Evolutionary conservation across 2,113 vertebrate species (phyloP).

Genomic region (Zosterops pallidus): DNA sequence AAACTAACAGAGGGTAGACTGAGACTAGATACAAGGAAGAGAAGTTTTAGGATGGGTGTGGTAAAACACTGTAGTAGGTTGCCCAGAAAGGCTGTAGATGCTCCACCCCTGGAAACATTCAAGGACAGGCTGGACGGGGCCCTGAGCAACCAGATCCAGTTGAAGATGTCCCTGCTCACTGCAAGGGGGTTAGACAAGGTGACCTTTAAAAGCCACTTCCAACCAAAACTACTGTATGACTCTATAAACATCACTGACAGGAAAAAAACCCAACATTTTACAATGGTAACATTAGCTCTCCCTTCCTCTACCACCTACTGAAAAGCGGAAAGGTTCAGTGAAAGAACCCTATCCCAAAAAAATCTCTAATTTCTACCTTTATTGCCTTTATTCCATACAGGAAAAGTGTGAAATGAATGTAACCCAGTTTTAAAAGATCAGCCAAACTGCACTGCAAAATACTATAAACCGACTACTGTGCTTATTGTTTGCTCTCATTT

Average conservation of each 20-base stretch:
- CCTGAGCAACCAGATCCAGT: background rate
- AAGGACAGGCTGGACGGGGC: rapidly evolving
- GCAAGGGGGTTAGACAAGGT: background rate
- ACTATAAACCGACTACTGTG: background rate
- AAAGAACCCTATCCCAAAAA: background rate
- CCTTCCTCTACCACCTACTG: background rate
- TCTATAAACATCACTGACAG: background rate
- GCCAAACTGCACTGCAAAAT: background rate
- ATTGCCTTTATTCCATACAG: background rate
- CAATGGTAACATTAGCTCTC: background rate
- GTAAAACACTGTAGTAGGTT: background rate
- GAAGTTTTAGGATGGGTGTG: background rate
- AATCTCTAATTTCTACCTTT: background rate
- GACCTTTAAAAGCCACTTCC: background rate
- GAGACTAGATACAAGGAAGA: background rate
- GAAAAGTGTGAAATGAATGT: background rate
- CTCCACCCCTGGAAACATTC: background rate
- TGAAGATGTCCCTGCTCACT: background rate
- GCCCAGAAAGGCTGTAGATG: background rate
- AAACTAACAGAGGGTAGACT: background rate
- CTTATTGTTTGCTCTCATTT: background rate
- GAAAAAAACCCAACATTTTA: background rate
- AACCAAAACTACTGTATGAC: background rate
- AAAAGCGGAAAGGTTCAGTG: background rate
- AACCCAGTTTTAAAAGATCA: background rate